Evolutionary conservation across 2,113 vertebrate species (phyloP), one percentile per base, ranked within the genome.

Genomic region (Corythornis vintsioides): DNA sequence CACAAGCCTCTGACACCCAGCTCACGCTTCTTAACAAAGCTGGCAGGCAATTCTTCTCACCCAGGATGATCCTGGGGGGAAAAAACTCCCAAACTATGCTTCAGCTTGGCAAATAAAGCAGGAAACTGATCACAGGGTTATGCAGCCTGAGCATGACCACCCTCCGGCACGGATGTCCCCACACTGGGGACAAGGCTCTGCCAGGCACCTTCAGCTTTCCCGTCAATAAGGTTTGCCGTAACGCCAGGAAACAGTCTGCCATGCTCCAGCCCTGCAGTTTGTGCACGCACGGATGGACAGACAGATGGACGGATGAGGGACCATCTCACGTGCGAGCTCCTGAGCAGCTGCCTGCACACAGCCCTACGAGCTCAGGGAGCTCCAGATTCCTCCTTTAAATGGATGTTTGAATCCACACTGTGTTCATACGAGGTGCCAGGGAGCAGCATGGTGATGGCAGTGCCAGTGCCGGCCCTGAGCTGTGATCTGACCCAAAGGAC

Each of bases 111-210:
- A 85, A 93, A 90, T 9, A 67, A 56, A 83, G n/a, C 48, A 56
- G 88, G 57, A 71, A 81, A 50, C 8, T 0, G 0, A 86, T 52
- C 14, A 1, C 5, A 18, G 1, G 1, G 25, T 48, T 33, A 55
- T 24, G 43, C 42, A 74, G 84, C 50, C 43, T 31, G 40, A 59
- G 70, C 1, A 3, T 16, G 38, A 10, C 50, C 2, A 1, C 64
- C 33, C 64, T 26, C 11, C 1, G 0, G 38, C 70, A 89, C 60
- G 3, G 21, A 11, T 1, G 2, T 26, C 64, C 52, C 63, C 71
- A 6, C 1, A 1, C 31, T 19, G 45, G 48, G 24, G 50, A 84
- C 35, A 42, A 45, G 22, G n/a, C 53, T 55, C 48, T 75, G 52
- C 35, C 57, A 25, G 40, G 21, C 63, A 35, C 24, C 56, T 69